phyloP scores from a whole-genome alignment of 2,888 invertebrate species.

The Chromoteleia sp. region DNA sequence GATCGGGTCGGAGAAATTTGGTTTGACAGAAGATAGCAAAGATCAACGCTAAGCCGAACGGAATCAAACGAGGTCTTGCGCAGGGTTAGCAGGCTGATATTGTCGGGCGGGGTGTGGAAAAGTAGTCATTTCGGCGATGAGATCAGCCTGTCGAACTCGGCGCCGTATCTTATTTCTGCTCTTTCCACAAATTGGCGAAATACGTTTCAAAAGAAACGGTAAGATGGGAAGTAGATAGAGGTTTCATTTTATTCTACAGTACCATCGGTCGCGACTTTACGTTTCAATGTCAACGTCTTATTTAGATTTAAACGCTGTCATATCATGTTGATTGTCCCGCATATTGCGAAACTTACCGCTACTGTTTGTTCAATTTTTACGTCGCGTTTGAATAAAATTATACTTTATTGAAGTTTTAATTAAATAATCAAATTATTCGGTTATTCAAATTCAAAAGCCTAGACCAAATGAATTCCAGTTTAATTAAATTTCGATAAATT shows the following conservation, averaged over 20 bases:
- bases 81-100: constrained; percentile 85
- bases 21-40: constrained; percentile 59
- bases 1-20: constrained; percentile 34
- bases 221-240: constrained; percentile 5
- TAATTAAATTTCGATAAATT: too few relatives aligned
- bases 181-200: constrained; percentile 69
- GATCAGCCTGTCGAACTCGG: constrained; percentile 85
- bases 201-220: constrained; percentile 34
- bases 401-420: too few relatives aligned
- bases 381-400: too few relatives aligned
- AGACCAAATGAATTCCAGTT: too few relatives aligned
- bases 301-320: constrained; percentile 10
- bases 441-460: too few relatives aligned
- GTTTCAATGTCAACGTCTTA: constrained; percentile 19
- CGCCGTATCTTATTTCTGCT: constrained; percentile 76
- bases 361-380: too few relatives aligned
- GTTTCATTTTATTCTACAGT: constrained; percentile 23
- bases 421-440: too few relatives aligned
- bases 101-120: constrained; percentile 84
- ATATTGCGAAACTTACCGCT: not conserved
- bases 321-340: constrained; percentile 1
- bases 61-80: constrained; percentile 72
- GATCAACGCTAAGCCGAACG: constrained; percentile 48
- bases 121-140: constrained; percentile 84
- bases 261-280: constrained; percentile 15